Evolutionary conservation across 2,797 vertebrate genomes (phyloP).

Genomic region (Chaetophractus vellerosus): DNA sequence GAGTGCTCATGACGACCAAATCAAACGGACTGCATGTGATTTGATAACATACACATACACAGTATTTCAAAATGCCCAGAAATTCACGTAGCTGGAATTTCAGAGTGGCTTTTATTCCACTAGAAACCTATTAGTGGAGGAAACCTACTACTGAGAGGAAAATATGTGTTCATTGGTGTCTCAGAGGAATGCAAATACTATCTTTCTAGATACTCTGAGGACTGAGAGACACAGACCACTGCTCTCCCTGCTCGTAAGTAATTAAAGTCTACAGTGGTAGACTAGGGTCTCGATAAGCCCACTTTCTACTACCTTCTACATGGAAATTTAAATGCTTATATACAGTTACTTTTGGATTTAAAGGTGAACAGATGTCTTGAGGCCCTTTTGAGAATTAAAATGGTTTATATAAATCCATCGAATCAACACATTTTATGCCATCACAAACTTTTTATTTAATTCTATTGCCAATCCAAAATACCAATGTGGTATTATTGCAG

Average conservation of each 20-base stretch:
- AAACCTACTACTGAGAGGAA: not conserved
- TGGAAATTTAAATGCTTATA: slow-evolving; percentile 67
- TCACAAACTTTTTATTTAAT: slow-evolving; percentile 67
- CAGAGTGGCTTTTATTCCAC: not conserved
- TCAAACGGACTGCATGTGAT: not conserved
- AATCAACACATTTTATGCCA: slow-evolving; percentile 53
- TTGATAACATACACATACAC: not conserved
- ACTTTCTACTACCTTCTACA: slow-evolving; percentile 42
- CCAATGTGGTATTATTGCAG: slow-evolving; percentile 64
- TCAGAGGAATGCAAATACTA: not conserved
- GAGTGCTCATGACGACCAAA: not conserved
- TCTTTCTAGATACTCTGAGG: not conserved
- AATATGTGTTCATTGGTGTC: not conserved
- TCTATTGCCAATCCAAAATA: slow-evolving; percentile 73
- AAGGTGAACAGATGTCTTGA: slow-evolving; percentile 67
- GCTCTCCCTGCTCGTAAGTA: slow-evolving; percentile 64
- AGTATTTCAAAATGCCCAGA: not conserved
- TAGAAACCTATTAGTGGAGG: not conserved
- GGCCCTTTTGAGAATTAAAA: slow-evolving; percentile 73
- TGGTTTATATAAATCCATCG: slow-evolving; percentile 69
- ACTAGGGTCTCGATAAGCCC: slow-evolving; percentile 60
- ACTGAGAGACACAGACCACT: slow-evolving; percentile 2
- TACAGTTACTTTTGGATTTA: slow-evolving; percentile 60
- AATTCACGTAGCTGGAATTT: not conserved
- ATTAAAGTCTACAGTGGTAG: slow-evolving; percentile 54